Evolutionary conservation across 2,888 invertebrate genomes (phyloP).

Genomic region (Drosophila flavopinicola): DNA sequence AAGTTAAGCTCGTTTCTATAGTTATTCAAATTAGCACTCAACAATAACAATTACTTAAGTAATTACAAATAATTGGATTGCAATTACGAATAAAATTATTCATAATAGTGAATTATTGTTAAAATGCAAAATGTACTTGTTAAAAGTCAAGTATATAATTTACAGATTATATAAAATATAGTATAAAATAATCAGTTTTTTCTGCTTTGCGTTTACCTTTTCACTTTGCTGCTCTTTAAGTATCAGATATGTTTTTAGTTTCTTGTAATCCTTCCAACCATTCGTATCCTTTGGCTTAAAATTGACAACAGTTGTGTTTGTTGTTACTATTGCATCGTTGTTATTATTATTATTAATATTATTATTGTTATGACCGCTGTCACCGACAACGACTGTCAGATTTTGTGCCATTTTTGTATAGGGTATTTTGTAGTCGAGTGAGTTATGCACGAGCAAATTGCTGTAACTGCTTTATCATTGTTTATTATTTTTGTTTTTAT

Average conservation of each 20-base stretch:
- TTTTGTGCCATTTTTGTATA: slow-evolving; percentile 63
- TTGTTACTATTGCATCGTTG: slow-evolving; percentile 6
- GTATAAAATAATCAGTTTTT: no score
- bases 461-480: slow-evolving; percentile 30
- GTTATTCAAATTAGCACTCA: background rate
- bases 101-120: no score
- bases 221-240: slow-evolving; percentile 81
- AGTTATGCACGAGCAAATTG: slow-evolving; percentile 23
- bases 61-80: background rate
- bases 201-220: slow-evolving; percentile 69
- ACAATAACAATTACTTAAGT: background rate
- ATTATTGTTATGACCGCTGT: slow-evolving; percentile 16
- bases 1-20: background rate
- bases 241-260: slow-evolving; percentile 82
- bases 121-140: no score
- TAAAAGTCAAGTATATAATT: no score
- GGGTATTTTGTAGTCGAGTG: slow-evolving; percentile 15
- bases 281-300: slow-evolving; percentile 75
- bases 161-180: no score
- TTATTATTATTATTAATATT: slow-evolving; percentile 13
- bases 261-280: slow-evolving; percentile 83
- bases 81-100: no score
- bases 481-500: slow-evolving; percentile 3
- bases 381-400: slow-evolving; percentile 54
- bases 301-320: slow-evolving; percentile 36